Evolutionary conservation across 2,888 invertebrate species (phyloP).

Genomic region (Podotricha telesiphe): DNA sequence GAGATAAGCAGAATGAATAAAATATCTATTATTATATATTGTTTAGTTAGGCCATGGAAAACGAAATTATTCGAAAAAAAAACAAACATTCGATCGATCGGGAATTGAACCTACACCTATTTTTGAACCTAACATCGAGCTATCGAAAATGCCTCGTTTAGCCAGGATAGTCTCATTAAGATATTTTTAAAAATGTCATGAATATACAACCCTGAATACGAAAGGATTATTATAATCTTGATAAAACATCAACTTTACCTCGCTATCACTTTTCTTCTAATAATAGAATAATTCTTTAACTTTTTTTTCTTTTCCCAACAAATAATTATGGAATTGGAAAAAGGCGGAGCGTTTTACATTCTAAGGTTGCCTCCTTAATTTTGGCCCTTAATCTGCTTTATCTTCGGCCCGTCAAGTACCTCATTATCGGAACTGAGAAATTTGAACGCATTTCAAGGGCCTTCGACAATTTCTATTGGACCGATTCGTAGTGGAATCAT

Average conservation of each 20-base stretch:
- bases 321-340: constrained; percentile 23
- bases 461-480: constrained; percentile 40
- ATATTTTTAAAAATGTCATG: no score
- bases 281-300: not conserved
- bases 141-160: no score
- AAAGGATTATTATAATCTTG: not conserved
- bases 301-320: constrained; percentile 4
- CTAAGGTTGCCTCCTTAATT: constrained; percentile 38
- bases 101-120: no score
- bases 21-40: no score
- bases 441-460: constrained; percentile 37
- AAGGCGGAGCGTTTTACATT: constrained; percentile 18
- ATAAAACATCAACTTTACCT: not conserved
- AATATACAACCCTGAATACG: no score
- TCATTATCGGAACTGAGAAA: constrained; percentile 47
- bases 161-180: no score
- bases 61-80: no score
- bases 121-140: no score
- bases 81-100: no score
- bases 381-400: constrained; percentile 48
- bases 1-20: no score
- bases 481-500: constrained; percentile 31
- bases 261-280: not conserved
- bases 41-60: no score
- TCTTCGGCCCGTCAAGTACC: constrained; percentile 44